Evolutionary conservation across 2,888 invertebrate genomes (phyloP).

Genomic region (Habroteleia sp.): DNA sequence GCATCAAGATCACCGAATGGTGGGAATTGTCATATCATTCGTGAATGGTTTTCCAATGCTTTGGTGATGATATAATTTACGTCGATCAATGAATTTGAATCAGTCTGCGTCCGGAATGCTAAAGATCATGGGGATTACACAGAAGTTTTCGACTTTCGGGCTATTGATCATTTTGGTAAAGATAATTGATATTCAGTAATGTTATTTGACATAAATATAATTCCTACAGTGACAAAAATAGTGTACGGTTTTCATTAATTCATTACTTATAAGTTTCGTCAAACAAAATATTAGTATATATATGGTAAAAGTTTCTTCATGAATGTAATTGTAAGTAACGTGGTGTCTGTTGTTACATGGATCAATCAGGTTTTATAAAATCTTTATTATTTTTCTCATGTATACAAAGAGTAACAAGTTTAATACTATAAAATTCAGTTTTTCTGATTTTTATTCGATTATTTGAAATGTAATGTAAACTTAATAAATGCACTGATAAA

Average conservation of each 20-base stretch:
- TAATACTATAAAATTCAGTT: no score
- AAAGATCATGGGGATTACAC: conserved; percentile 67
- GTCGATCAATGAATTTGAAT: conserved; percentile 58
- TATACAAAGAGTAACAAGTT: no score
- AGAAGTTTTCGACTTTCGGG: conserved; percentile 61
- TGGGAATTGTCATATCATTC: conserved; percentile 75
- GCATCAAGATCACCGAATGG: conserved; percentile 48
- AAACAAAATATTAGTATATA: no score
- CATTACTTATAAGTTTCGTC: no score
- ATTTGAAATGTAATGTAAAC: no score
- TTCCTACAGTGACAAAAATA: conserved; percentile 8
- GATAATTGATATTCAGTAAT: conserved; percentile 17
- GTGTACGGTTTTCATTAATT: conserved; percentile 7
- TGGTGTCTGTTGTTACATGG: no score
- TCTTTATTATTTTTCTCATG: no score
- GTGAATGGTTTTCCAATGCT: conserved; percentile 69
- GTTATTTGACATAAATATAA: conserved; percentile 3
- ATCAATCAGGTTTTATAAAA: no score
- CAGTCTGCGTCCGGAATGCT: conserved; percentile 69
- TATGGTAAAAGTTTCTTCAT: no score
- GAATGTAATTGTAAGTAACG: no score
- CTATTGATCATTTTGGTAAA: conserved; percentile 71
- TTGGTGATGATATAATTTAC: conserved; percentile 74
- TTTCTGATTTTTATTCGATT: no score
- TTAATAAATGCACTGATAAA: no score